A percentile compares a stretch with the other conserved stretches of the same genome.
Conservation (phyloP, 2,113 vertebrate genomes). For the Chauna torquata region DNA sequence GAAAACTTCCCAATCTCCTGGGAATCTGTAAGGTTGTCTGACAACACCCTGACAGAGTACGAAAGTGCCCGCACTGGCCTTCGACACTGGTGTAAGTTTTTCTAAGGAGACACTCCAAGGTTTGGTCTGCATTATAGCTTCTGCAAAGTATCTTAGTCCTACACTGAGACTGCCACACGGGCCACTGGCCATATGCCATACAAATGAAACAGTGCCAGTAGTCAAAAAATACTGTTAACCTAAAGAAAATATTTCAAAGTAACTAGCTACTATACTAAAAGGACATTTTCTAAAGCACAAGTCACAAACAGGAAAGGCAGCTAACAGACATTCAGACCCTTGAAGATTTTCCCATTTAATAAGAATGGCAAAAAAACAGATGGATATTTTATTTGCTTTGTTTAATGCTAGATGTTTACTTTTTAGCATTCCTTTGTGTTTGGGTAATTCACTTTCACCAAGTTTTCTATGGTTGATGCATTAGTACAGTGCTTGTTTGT, state of each 20-base stretch:
- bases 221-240: neutral
- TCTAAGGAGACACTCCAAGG: neutral
- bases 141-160: neutral
- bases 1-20: neutral
- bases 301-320: neutral
- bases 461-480: neutral
- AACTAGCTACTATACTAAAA: neutral
- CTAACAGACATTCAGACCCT: neutral
- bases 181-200: neutral
- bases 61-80: rapidly evolving
- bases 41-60: too few species aligned
- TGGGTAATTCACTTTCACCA: neutral
- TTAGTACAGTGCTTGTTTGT: neutral
- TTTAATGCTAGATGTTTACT: neutral
- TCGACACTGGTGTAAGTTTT: neutral
- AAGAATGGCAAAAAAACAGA: neutral
- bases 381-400: neutral
- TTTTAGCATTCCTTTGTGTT: neutral
- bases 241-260: neutral
- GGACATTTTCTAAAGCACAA: neutral
- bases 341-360: neutral
- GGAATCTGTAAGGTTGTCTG: neutral
- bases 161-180: neutral
- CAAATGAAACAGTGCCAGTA: neutral
- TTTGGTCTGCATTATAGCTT: neutral